phyloP scores from a whole-genome alignment of 2,888 invertebrate species.

The Brachyptera putata region DNA sequence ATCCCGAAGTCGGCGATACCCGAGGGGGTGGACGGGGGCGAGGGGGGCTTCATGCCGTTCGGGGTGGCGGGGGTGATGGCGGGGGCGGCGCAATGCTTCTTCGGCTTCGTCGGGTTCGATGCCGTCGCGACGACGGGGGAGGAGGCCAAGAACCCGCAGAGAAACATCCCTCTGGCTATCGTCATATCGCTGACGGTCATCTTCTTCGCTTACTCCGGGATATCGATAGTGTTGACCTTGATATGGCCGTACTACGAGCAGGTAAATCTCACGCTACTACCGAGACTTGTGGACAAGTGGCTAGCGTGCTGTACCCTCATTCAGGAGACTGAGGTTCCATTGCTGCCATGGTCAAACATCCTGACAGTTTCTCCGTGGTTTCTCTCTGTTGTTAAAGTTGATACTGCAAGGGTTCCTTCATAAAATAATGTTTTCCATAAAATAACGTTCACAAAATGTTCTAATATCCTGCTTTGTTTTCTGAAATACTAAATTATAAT shows the following conservation, averaged over 20 bases:
- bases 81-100: constrained; percentile 68
- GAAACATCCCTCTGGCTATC: constrained; percentile 86
- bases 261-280: constrained; percentile 49
- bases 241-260: constrained; percentile 90
- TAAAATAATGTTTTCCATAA: too few species aligned
- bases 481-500: too few species aligned
- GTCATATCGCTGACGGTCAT: constrained; percentile 78
- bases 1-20: constrained; percentile 60
- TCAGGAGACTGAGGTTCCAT: too few species aligned
- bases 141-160: constrained; percentile 90
- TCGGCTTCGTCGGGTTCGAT: constrained; percentile 95
- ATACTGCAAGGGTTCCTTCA: too few species aligned
- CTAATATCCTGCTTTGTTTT: too few species aligned
- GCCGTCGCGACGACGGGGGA: constrained; percentile 84
- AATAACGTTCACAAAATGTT: too few species aligned
- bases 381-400: too few species aligned
- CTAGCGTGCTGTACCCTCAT: too few species aligned
- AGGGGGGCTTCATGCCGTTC: constrained; percentile 89
- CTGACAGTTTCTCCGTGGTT: too few species aligned
- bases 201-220: constrained; percentile 84
- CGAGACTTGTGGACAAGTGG: too few species aligned
- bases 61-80: constrained; percentile 84
- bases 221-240: constrained; percentile 88
- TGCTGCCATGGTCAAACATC: too few species aligned
- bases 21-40: constrained; percentile 53